A percentile compares a stretch with the other conserved stretches of the same genome.
Conservation (phyloP, 2,888 invertebrate genomes). For the Octodonta nipae region DNA sequence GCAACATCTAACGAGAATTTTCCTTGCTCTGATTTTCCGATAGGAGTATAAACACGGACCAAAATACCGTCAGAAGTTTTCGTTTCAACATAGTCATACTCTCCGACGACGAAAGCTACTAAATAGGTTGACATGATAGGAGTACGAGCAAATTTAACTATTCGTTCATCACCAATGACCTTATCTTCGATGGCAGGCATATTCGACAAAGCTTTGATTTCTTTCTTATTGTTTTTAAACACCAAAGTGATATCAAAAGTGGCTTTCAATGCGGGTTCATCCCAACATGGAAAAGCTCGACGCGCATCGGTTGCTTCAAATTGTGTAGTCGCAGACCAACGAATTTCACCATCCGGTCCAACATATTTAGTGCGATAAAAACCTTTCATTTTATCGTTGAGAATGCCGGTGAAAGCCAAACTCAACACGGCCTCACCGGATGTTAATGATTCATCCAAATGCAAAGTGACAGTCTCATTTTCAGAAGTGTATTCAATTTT, state of each 20-base stretch:
- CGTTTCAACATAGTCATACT: conserved; percentile 84
- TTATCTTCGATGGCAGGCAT: conserved; percentile 51
- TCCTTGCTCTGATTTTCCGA: conserved; percentile 84
- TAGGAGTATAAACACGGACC: conserved; percentile 72
- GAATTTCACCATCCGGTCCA: conserved; percentile 57
- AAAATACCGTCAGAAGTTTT: conserved; percentile 67
- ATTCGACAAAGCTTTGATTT: conserved; percentile 80
- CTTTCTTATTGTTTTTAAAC: conserved; percentile 58
- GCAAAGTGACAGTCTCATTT: too few relatives aligned
- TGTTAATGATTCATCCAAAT: conserved; percentile 41
- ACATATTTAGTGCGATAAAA: conserved; percentile 68
- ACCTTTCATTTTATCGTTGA: conserved; percentile 87
- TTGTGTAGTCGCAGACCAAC: conserved; percentile 79
- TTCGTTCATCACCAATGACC: conserved; percentile 8
- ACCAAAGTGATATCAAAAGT: conserved; percentile 81
- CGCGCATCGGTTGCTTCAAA: conserved; percentile 85
- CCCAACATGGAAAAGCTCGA: conserved; percentile 90
- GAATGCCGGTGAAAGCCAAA: conserved; percentile 64
- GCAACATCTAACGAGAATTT: conserved; percentile 82
- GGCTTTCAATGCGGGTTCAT: conserved; percentile 90
- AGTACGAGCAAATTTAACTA: conserved; percentile 27
- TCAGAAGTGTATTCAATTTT: too few relatives aligned
- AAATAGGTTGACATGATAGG: conserved; percentile 93
- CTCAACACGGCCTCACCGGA: conserved; percentile 45
- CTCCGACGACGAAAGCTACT: conserved; percentile 85